phyloP scores from a whole-genome alignment of 2,888 invertebrate species.

The Drosophila testacea region DNA sequence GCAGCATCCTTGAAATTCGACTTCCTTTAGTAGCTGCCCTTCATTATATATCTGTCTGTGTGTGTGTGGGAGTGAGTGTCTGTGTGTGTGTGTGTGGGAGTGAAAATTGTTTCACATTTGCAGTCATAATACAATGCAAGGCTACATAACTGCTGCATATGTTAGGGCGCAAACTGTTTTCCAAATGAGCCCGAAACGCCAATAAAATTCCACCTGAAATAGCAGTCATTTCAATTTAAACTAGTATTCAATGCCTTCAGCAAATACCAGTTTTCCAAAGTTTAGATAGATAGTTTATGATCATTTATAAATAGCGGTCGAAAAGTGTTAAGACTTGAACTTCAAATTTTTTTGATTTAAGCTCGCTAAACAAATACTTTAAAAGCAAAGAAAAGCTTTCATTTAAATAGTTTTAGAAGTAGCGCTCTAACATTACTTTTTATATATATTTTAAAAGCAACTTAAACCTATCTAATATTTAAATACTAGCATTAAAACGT shows the following conservation, averaged over 20 bases:
- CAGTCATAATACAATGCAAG: conserved; percentile 60
- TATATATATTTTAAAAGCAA: no score
- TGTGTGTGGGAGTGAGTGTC: neutral
- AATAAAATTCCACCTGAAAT: conserved; percentile 4
- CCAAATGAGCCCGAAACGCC: conserved; percentile 28
- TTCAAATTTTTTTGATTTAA: no score
- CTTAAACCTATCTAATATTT: no score
- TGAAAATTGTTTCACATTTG: conserved; percentile 55
- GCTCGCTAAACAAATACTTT: no score
- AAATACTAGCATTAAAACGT: no score
- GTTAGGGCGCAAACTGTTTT: conserved; percentile 18
- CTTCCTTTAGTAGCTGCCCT: conserved; percentile 25
- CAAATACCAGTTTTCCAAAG: neutral
- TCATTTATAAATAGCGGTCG: no score
- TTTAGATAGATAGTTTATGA: no score
- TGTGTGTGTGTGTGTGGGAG: neutral
- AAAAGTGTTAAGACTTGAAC: no score
- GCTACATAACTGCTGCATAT: conserved; percentile 30
- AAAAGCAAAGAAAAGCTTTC: no score
- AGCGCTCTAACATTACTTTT: no score
- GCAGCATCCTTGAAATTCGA: conserved; percentile 48
- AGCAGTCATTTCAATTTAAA: neutral
- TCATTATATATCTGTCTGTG: neutral
- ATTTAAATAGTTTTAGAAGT: no score
- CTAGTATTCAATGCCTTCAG: neutral